Evolutionary conservation across 1,140 invertebrate species (phyloP), one percentile per base, ranked within the genome.

Genomic region (Arion vulgaris): DNA sequence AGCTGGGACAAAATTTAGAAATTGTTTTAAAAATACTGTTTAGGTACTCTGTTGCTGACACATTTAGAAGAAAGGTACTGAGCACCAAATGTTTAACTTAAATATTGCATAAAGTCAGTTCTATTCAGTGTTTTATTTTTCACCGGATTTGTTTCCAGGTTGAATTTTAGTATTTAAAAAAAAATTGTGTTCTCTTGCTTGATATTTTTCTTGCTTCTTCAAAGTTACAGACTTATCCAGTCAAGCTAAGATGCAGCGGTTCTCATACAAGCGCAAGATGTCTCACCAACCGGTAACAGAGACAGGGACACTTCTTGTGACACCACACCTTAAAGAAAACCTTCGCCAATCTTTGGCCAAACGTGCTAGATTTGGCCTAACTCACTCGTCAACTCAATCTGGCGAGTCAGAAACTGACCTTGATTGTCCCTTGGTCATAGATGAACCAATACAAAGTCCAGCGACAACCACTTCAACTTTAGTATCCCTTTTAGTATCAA

Each of bases 341-440:
- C 74, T 78, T 2, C 28, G 75, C 15, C 78, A 66, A 19, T 72
- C 83, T 5, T 39, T 77, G 75, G 75, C 75, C 69, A 85, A 85
- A 72, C 41, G 80, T 0, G 80, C 80, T 19, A 62, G 71, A n/a
- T 39, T 53, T 41, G 80, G 80, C 0, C 49, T 73, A 28, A 57
- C 77, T 19, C 15, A 45, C 57, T 36, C 77, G 5, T 62, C 62
- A 23, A 49, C 39, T 9, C 66, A 68, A 28, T 82, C 83, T 53
- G 62, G 66, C 1, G 83, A 84, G 72, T 74, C 80, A 7, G 83
- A 84, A 36, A 19, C 74, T 38, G 83, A 84, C n/a, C 57, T 41
- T 5, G 83, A 84, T 57, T 26, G 66, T n/a, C 83, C 72, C 34
- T 75, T 84, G 19, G 80, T 84, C 26, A 84, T 84, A 57, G 83